Base-by-base conservation (phyloP, 2,888 invertebrate genomes). In the Osedax frankpressi region DNA sequence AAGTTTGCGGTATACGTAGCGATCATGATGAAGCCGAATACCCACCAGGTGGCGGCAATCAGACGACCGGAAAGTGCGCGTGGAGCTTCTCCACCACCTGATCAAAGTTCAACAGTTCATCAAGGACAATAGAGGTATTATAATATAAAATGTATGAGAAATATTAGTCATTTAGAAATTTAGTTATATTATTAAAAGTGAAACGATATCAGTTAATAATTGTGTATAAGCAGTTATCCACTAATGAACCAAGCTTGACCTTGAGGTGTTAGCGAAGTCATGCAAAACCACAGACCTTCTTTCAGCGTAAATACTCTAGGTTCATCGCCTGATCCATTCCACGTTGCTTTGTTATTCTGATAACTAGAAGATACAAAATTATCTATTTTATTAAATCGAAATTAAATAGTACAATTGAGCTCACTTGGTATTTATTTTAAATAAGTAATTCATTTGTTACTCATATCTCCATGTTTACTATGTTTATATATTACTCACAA, bases 1-100 rank as follows among this genome's bases (percentile, higher is more conserved):
- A 97, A 87, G 85, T 97, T 97, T 0, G 97, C 97, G 0, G 97
- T 97, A 85, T 97, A 97, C 0, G 95, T 95, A 1, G 97, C 97
- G 82, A 97, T 96, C 78, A 97, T 94, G 82, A 97, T 96, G 84
- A 97, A 97, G 0, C 96, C 95, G 85, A 97, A 97, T 28, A 97
- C 86, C 97, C 97, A 97, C 96, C 95, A 96, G 0, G 96, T 96
- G 1, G 96, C 96, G 0, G 96, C 96, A 0, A 97, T 90, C 14
- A 97, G 86, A 71, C 96, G 88, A 0, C 96, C 96, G 0, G 95
- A 95, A 0, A 97, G 87, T 84, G 96, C 96, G 84, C 94, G 94
- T 0, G 82, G 83, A 2, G 82, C 81, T 72, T 83, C 82, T 0
- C 82, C 82, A 19, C 83, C 83, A 71, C 83, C 82, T 82, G 73